A percentile compares a stretch with the other conserved stretches of the same genome.
Conservation (phyloP, 2,797 vertebrate genomes). For the Rhyacichthys aspro region DNA sequence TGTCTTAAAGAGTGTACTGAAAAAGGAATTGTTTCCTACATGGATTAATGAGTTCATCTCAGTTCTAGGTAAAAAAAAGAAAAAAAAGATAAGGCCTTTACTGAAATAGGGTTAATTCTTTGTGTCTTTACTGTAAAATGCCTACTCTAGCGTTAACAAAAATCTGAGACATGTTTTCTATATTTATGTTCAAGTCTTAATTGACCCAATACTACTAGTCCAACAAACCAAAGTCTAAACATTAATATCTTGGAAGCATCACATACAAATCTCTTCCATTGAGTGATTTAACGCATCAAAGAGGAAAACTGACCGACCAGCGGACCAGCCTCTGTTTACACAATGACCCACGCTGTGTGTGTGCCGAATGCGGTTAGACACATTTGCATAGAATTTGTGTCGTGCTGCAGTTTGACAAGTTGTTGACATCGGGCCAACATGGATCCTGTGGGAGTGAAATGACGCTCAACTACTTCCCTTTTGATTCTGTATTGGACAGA, state of each 20-base stretch:
- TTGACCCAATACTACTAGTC: no score
- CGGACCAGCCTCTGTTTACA: not conserved
- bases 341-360: conserved; percentile 13
- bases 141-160: no score
- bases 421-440: conserved; percentile 50
- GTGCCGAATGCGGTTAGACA: conserved; percentile 18
- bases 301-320: not conserved
- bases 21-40: no score
- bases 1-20: no score
- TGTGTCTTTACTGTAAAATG: no score
- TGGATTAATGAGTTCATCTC: no score
- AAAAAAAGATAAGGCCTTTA: no score
- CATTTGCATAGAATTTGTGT: conserved; percentile 60
- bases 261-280: not conserved
- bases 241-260: not conserved
- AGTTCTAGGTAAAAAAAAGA: no score
- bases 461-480: conserved; percentile 57
- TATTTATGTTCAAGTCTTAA: no score
- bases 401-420: conserved; percentile 22
- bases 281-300: conserved; percentile 12
- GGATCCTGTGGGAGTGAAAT: conserved; percentile 31
- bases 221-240: no score
- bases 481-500: conserved; percentile 13
- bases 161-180: no score
- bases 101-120: no score